Percentiles rank a stretch among this genome's conserved stretches.
Conservation (phyloP, 2,113 vertebrate species). For the Phyllostomus hastatus region DNA sequence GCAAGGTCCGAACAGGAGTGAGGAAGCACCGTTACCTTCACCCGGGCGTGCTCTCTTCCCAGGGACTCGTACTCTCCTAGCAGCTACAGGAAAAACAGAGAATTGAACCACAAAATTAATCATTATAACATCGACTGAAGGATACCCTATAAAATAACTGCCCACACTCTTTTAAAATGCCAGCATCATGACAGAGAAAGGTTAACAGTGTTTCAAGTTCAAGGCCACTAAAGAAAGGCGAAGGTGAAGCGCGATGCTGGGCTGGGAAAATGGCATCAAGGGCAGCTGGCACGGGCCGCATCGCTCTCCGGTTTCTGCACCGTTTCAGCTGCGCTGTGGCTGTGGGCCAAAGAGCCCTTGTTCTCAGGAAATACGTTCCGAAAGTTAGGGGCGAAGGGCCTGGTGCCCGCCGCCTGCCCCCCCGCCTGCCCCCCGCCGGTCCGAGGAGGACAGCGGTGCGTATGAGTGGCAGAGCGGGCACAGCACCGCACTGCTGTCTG, state of each 20-base stretch:
- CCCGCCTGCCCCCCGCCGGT: no score
- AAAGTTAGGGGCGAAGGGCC: neutral
- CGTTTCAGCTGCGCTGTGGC: neutral
- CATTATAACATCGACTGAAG: neutral
- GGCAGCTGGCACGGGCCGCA: neutral
- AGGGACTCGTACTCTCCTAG: slow-evolving; percentile 91
- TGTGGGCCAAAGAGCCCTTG: neutral
- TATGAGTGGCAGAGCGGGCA: neutral
- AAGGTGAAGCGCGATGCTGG: neutral
- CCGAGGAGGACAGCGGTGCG: neutral
- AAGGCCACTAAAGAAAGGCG: neutral
- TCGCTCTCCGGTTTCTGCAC: neutral
- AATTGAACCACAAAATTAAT: slow-evolving; percentile 23
- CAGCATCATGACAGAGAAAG: neutral
- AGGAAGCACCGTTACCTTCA: slow-evolving; percentile 87
- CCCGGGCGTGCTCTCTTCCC: slow-evolving; percentile 88
- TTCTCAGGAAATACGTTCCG: neutral
- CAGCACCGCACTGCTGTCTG: neutral
- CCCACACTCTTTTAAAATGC: neutral
- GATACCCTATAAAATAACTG: neutral
- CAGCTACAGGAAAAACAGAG: slow-evolving; percentile 83
- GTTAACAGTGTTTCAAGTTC: neutral
- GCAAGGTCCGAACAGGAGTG: neutral
- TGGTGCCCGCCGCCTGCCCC: neutral
- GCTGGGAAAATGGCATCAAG: neutral